Percentiles rank a stretch among this genome's conserved stretches.
These are phyloP conservation scores for Orthosia gothica DNA, from an alignment of 2,888 invertebrate species.

Conservation along the genomic window DNA sequence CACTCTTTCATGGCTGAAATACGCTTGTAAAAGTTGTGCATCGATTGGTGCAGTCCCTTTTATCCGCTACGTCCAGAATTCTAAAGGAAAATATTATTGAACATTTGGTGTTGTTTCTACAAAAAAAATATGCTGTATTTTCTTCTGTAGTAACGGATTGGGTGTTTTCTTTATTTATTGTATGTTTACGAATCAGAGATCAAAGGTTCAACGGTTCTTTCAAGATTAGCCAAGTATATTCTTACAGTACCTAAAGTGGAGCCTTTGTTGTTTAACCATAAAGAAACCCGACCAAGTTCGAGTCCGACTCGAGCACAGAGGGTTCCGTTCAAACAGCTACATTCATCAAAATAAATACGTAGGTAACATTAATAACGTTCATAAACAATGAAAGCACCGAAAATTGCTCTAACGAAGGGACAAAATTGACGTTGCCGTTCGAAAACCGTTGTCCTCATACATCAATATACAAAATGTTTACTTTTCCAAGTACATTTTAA, in stretches of 20 bases:
- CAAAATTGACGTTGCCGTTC: too few relatives aligned
- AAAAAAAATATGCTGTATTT: slow-evolving; percentile 19
- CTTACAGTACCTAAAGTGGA: not conserved
- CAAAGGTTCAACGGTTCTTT: slow-evolving; percentile 41
- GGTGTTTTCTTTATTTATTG: slow-evolving; percentile 10
- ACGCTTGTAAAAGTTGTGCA: slow-evolving; percentile 11
- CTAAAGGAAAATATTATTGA: slow-evolving; percentile 13
- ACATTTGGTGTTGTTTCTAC: slow-evolving; percentile 10
- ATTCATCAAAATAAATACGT: too few relatives aligned
- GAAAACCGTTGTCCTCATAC: too few relatives aligned
- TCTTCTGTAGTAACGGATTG: not conserved
- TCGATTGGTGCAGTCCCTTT: slow-evolving; percentile 32
- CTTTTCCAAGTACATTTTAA: too few relatives aligned
- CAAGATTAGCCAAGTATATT: slow-evolving; percentile 25
- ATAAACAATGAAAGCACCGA: too few relatives aligned
- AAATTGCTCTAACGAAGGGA: too few relatives aligned
- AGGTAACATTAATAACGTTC: too few relatives aligned
- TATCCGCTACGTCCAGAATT: slow-evolving; percentile 6
- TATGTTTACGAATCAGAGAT: slow-evolving; percentile 38
- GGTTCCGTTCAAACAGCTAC: too few relatives aligned
- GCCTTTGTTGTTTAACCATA: slow-evolving; percentile 15
- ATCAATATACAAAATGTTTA: too few relatives aligned
- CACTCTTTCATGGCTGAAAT: slow-evolving; percentile 24
- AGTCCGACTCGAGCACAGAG: too few relatives aligned
- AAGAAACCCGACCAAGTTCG: not conserved